Evolutionary conservation across 2,113 vertebrate species (phyloP).

Genomic region (Nothoprocta perdicaria): DNA sequence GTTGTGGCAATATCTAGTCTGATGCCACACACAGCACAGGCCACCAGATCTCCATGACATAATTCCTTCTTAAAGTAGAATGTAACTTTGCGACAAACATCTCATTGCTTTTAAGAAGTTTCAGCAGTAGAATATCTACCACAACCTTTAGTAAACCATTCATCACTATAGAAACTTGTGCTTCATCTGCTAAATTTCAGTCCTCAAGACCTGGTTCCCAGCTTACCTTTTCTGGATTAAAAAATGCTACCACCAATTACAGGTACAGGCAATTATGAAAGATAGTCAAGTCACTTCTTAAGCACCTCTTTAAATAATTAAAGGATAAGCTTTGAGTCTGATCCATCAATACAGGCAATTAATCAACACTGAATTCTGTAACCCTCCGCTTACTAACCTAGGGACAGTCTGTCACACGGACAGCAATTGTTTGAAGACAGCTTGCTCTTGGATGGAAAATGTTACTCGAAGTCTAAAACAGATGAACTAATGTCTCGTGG

Average conservation of each 20-base stretch:
- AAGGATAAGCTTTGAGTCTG: conserved; percentile 27
- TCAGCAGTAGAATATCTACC: conserved; percentile 31
- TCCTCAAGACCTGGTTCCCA: background rate
- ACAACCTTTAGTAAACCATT: background rate
- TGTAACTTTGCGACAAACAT: conserved; percentile 38
- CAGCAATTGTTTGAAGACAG: background rate
- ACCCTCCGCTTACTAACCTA: background rate
- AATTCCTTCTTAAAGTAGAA: conserved; percentile 16
- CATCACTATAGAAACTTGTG: background rate
- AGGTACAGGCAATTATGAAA: conserved; percentile 1
- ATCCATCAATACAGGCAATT: background rate
- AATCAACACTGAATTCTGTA: background rate
- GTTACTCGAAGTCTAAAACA: background rate
- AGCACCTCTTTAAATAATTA: conserved; percentile 41
- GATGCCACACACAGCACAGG: conserved; percentile 15
- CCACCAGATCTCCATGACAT: conserved; percentile 2
- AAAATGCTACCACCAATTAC: background rate
- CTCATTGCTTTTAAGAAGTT: conserved; percentile 56
- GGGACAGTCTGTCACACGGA: background rate
- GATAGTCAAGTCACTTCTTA: conserved; percentile 34
- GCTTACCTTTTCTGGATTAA: background rate
- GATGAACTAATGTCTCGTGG: background rate
- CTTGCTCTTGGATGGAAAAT: background rate
- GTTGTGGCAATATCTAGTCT: background rate
- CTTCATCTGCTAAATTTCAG: conserved; percentile 10